These are phyloP conservation scores for Bugula neritina DNA, from an alignment of 2,888 invertebrate species.

Conservation along the genomic window DNA sequence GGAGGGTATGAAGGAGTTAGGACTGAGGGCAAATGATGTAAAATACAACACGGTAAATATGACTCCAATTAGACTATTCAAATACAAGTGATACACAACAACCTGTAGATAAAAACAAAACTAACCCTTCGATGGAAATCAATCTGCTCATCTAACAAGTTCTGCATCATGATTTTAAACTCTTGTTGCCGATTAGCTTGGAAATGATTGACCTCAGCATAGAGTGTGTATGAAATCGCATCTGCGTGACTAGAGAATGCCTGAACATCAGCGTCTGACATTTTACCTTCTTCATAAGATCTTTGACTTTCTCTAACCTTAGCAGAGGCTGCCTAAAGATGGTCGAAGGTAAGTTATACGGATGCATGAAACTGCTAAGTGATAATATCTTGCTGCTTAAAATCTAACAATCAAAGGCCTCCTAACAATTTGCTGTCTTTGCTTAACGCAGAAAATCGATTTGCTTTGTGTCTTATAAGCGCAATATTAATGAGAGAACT, in stretches of 20 bases:
- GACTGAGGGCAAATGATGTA: neutral
- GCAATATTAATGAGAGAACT: too few relatives aligned
- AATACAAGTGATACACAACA: neutral
- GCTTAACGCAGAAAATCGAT: too few relatives aligned
- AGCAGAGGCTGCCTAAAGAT: conserved; percentile 66
- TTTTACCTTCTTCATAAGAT: conserved; percentile 71
- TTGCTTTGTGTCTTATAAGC: too few relatives aligned
- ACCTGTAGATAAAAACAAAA: neutral
- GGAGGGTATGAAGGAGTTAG: too few relatives aligned
- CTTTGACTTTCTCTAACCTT: conserved; percentile 84
- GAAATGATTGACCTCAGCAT: conserved; percentile 92
- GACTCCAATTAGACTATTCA: too few relatives aligned
- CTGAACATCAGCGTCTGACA: conserved; percentile 72
- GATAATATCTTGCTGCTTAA: too few relatives aligned
- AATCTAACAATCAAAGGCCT: too few relatives aligned
- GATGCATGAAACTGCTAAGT: too few relatives aligned
- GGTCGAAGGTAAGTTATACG: too few relatives aligned
- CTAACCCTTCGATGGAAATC: conserved; percentile 76
- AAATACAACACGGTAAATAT: too few relatives aligned
- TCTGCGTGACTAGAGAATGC: conserved; percentile 79
- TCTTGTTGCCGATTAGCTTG: conserved; percentile 78
- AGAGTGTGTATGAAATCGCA: conserved; percentile 81
- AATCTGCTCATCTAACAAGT: conserved; percentile 80
- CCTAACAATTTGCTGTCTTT: too few relatives aligned
- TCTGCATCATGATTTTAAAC: conserved; percentile 76